Evolutionary conservation across 2,797 vertebrate genomes (phyloP).

Genomic region (Rousettus madagascariensis): DNA sequence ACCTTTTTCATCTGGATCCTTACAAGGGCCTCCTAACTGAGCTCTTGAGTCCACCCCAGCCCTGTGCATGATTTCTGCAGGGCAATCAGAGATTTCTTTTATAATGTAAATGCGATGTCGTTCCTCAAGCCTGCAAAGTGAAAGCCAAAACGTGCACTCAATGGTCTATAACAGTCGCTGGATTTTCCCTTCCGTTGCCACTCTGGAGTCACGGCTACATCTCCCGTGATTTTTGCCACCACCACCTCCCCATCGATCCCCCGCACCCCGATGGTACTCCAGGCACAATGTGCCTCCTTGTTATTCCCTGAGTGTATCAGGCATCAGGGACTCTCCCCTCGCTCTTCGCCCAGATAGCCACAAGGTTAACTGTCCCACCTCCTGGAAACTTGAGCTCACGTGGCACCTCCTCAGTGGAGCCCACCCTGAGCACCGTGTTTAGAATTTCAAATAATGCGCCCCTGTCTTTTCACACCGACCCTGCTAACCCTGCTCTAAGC

Average conservation of each 20-base stretch:
- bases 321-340: neutral
- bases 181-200: neutral
- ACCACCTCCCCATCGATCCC: no score
- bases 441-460: neutral
- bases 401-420: neutral
- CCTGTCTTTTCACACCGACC: neutral
- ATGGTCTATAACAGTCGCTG: neutral
- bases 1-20: neutral
- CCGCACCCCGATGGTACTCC: no score
- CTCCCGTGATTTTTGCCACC: no score
- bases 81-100: neutral
- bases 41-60: fast-evolving
- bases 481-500: neutral
- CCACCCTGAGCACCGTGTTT: neutral
- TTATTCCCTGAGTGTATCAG: fast-evolving
- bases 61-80: no score
- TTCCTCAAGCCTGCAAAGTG: neutral
- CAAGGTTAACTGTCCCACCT: neutral
- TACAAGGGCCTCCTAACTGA: neutral
- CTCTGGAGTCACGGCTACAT: neutral
- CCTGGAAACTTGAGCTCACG: neutral
- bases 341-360: neutral
- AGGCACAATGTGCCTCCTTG: neutral
- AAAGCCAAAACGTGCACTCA: neutral
- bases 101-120: neutral